Evolutionary conservation across 2,113 vertebrate genomes (phyloP).

Genomic region (Pollachius pollachius): DNA sequence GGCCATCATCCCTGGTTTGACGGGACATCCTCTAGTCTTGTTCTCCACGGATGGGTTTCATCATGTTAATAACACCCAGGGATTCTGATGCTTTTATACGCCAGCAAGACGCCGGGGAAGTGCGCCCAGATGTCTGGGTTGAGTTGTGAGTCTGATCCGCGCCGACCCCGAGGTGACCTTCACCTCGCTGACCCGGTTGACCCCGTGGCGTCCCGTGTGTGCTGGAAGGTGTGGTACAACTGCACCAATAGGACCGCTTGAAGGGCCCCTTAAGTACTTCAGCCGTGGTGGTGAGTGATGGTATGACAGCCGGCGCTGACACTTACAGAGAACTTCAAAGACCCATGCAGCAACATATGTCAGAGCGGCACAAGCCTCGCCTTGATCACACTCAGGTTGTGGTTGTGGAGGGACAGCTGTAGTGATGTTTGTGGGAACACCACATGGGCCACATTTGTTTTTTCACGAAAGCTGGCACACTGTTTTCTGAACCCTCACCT

Average conservation of each 20-base stretch:
- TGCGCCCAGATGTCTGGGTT: constrained; percentile 56
- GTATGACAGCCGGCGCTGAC: constrained; percentile 15
- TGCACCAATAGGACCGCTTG: constrained; percentile 8
- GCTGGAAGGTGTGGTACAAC: constrained; percentile 11
- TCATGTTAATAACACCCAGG: constrained; percentile 43
- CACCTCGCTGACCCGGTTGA: constrained; percentile 35
- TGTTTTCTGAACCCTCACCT: too few relatives aligned
- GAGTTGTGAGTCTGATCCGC: constrained; percentile 36
- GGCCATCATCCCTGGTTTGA: constrained; percentile 14
- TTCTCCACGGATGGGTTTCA: constrained; percentile 40
- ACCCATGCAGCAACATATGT: constrained; percentile 36
- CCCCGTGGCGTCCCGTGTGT: not conserved
- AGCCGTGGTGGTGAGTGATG: constrained; percentile 18
- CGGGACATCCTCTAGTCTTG: constrained; percentile 39
- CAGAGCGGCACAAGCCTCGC: constrained; percentile 10
- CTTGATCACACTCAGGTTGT: constrained; percentile 52
- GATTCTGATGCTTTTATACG: constrained; percentile 45
- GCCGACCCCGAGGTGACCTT: constrained; percentile 13
- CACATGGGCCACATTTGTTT: constrained; percentile 7
- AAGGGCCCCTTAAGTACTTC: not conserved
- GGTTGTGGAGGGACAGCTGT: constrained; percentile 39
- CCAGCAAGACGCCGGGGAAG: constrained; percentile 35
- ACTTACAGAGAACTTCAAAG: constrained; percentile 43
- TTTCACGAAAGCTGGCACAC: too few relatives aligned
- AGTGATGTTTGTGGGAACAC: constrained; percentile 32